phyloP scores from a whole-genome alignment of 2,888 invertebrate species.

The Ashinkailepas kermadecensis region DNA sequence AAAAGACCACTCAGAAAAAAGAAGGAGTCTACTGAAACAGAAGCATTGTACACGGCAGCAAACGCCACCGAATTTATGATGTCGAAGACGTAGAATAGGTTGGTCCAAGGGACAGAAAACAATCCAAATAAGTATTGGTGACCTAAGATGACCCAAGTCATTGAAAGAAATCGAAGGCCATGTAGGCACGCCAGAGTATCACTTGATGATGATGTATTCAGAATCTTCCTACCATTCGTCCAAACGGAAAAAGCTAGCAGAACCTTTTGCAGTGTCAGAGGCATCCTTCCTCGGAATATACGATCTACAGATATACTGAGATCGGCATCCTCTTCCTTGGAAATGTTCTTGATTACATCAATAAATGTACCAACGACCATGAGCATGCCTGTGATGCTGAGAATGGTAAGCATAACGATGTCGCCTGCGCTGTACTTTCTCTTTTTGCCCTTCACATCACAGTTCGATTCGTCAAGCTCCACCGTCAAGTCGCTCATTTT shows the following conservation, averaged over 20 bases:
- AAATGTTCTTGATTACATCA: not conserved
- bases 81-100: not conserved
- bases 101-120: not conserved
- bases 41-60: not conserved
- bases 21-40: not conserved
- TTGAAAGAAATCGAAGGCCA: constrained; percentile 3
- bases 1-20: constrained; percentile 15
- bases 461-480: not conserved
- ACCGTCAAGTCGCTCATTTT: not conserved
- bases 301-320: not conserved
- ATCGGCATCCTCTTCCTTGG: not conserved
- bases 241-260: not conserved
- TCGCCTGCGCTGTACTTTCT: not conserved
- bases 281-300: not conserved
- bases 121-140: not conserved
- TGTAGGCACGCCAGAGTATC: not conserved
- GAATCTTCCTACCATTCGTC: not conserved
- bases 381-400: not conserved
- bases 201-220: not conserved
- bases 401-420: not conserved
- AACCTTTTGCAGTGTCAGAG: not conserved
- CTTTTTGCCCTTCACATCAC: not conserved
- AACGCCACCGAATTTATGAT: not conserved
- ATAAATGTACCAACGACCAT: not conserved
- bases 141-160: not conserved